Evolutionary conservation across 2,797 vertebrate species (phyloP), one percentile per base, ranked within the genome.

Genomic region (Poeciliopsis infans): DNA sequence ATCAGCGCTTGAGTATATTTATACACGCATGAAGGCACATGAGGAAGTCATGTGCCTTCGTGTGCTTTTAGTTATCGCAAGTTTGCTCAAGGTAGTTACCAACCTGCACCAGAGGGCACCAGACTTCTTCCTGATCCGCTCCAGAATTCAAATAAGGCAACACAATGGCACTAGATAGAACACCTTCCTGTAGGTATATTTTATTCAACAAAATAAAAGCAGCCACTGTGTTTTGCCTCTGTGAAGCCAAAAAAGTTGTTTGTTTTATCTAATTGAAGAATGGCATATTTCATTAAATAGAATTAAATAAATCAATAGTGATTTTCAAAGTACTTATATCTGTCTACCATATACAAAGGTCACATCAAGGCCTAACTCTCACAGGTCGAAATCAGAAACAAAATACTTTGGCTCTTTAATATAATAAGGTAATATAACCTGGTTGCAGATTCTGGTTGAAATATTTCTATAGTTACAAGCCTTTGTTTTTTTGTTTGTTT

Each of bases 201-300:
- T 72, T 43, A 4, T 31, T 72, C 57, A 82, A 74, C 80, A 91
- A 91, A 91, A 87, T 91, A 87, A 91, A 89, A 83, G 68, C 11
- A 69, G 20, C 0, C 15, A 18, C 20, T 20, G 8, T 0, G 36
- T 25, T 23, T 68, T 23, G 23, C 41, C 2, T 43, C 39, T 69
- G 11, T 41, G 5, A 69, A 69, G 2, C 18, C 11, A 43, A 12
- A 69, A n/a, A 45, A 0, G 39, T 2, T 69, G 3, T 23, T 1
- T 68, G 23, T 25, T 11, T 1, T 23, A 66, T 36, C 59, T 36
- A 36, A 36, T 64, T 36, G 31, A 33, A 64, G 64, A 5, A 12
- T 39, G 16, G 3, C 18, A 25, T 39, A 10, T 66, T 39, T 66
- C 12, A 5, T 0, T 4, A 39, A 11, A 39, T 20, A 66, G 36